Conservation (phyloP, 2,113 vertebrate genomes). For the Calidris pygmaea region DNA sequence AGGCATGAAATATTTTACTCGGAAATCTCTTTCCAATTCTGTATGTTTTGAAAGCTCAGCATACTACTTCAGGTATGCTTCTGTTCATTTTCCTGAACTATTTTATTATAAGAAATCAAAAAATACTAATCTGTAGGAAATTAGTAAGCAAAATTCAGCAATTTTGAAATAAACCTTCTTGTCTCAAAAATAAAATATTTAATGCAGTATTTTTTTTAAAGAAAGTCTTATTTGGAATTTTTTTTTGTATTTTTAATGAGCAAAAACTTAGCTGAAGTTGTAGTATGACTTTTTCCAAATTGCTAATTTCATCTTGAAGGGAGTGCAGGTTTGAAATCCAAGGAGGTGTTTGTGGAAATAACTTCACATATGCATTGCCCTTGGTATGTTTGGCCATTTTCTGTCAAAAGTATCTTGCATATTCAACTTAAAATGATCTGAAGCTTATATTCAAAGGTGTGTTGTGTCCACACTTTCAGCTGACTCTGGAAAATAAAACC, state of each 20-base stretch:
- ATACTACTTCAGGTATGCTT: neutral
- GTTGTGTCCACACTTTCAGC: neutral
- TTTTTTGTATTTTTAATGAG: neutral
- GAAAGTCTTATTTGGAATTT: neutral
- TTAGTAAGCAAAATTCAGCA: neutral
- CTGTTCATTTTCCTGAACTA: neutral
- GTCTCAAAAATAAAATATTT: neutral
- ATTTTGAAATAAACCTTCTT: neutral
- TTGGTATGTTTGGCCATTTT: fast-evolving
- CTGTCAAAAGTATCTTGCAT: neutral
- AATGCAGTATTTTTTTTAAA: neutral
- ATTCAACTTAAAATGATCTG: neutral
- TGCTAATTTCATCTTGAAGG: neutral
- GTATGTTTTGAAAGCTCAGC: neutral
- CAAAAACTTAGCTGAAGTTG: neutral
- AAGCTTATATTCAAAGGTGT: neutral
- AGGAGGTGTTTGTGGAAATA: neutral
- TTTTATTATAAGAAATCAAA: neutral
- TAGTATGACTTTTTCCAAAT: neutral
- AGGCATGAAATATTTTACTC: neutral
- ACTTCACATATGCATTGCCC: neutral
- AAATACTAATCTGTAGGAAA: neutral
- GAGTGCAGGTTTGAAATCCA: neutral
- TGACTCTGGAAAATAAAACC: neutral
- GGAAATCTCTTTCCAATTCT: neutral